phyloP scores from a whole-genome alignment of 2,888 invertebrate species.

The Lasioglossum zephyrum region DNA sequence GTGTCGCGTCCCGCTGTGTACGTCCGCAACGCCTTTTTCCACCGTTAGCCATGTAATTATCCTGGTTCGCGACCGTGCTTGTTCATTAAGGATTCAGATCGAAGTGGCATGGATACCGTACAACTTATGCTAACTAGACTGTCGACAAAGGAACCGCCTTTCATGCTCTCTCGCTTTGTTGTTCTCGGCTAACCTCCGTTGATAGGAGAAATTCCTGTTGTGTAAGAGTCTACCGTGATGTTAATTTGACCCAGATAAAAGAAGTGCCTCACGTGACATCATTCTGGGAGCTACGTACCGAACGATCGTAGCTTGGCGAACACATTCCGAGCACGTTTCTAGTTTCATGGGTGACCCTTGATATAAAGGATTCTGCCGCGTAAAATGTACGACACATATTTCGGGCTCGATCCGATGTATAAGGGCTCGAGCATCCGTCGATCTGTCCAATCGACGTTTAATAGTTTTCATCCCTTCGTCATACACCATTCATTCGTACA shows the following conservation, averaged over 20 bases:
- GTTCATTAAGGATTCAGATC: conserved; percentile 37
- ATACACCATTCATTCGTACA: background rate
- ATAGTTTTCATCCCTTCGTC: background rate
- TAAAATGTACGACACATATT: background rate
- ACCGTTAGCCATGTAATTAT: conserved; percentile 21
- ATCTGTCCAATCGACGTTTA: background rate
- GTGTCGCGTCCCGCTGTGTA: conserved; percentile 5
- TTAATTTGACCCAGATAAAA: conserved; percentile 15
- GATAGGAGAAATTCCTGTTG: background rate
- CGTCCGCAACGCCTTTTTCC: conserved; percentile 7
- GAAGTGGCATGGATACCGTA: background rate
- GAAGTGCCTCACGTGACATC: background rate
- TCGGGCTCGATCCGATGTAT: background rate
- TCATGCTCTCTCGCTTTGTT: background rate
- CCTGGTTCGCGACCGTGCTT: background rate
- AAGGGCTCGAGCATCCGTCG: background rate
- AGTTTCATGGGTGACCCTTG: background rate
- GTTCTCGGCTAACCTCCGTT: background rate
- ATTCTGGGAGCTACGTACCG: background rate
- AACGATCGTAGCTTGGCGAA: background rate
- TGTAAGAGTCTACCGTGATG: background rate
- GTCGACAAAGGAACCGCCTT: conserved; percentile 6
- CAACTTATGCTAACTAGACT: conserved; percentile 14
- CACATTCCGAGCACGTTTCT: conserved; percentile 2
- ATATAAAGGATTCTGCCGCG: background rate